Evolutionary conservation across 2,113 vertebrate species (phyloP).

Genomic region (Corythaeola cristata): DNA sequence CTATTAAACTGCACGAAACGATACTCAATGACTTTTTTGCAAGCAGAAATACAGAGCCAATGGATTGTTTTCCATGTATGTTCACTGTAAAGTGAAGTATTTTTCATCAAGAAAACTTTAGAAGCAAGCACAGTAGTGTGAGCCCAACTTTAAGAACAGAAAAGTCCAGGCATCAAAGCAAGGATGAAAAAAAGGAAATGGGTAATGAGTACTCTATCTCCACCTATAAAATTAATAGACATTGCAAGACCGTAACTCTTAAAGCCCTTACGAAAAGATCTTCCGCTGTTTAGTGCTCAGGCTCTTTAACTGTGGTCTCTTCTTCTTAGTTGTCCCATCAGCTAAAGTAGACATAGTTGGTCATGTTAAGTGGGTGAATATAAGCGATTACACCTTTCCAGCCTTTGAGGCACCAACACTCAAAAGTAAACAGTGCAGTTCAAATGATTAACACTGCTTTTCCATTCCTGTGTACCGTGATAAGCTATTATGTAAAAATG

Average conservation of each 20-base stretch:
- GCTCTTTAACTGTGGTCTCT: neutral
- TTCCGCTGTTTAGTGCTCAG: neutral
- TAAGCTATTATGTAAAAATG: neutral
- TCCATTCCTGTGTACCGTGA: neutral
- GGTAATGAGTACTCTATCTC: neutral
- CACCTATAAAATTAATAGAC: neutral
- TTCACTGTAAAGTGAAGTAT: neutral
- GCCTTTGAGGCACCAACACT: neutral
- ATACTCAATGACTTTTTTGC: neutral
- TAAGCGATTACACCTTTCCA: neutral
- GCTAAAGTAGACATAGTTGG: neutral
- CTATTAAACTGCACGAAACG: neutral
- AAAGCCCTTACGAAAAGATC: neutral
- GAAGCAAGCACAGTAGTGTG: neutral
- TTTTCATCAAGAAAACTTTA: neutral
- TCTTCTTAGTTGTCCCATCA: neutral
- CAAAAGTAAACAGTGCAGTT: neutral
- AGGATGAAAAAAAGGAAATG: neutral
- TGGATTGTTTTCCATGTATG: neutral
- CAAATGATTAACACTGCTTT: neutral
- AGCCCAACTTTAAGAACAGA: neutral
- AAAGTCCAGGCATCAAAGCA: neutral
- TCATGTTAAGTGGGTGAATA: neutral
- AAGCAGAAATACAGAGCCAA: neutral
- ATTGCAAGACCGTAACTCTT: neutral